Evolutionary conservation across 1,140 invertebrate species (phyloP).

Genomic region (Conopomorpha cramerella): DNA sequence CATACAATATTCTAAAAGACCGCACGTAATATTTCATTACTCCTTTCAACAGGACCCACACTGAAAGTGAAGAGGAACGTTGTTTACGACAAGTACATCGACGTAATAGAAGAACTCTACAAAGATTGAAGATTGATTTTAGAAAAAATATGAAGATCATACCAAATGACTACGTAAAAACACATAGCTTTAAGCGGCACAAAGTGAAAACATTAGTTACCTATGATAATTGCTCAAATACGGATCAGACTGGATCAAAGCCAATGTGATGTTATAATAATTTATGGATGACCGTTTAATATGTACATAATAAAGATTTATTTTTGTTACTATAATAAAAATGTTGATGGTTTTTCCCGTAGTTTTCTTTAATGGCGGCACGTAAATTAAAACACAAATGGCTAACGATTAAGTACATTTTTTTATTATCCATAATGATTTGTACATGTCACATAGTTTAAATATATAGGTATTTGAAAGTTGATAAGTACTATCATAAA

Average conservation of each 20-base stretch:
- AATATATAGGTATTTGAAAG: too few relatives aligned
- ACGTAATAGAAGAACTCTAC: constrained; percentile 73
- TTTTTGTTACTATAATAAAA: not conserved
- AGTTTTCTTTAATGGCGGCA: too few relatives aligned
- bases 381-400: too few relatives aligned
- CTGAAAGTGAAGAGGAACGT: constrained; percentile 79
- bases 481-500: too few relatives aligned
- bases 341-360: not conserved
- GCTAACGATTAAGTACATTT: too few relatives aligned
- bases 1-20: too few relatives aligned
- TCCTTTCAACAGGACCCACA: constrained; percentile 74
- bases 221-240: constrained; percentile 38
- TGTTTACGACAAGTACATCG: constrained; percentile 68
- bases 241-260: constrained; percentile 17
- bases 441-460: too few relatives aligned
- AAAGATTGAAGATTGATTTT: constrained; percentile 28
- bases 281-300: too few relatives aligned
- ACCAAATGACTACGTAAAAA: too few relatives aligned
- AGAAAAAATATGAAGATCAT: too few relatives aligned
- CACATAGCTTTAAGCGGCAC: not conserved
- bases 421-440: too few relatives aligned
- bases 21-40: not conserved
- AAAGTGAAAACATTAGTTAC: not conserved
- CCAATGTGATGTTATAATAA: constrained; percentile 14
- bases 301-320: not conserved